Conservation (phyloP, 2,797 vertebrate genomes). For the Ctenosaura bakeri region DNA sequence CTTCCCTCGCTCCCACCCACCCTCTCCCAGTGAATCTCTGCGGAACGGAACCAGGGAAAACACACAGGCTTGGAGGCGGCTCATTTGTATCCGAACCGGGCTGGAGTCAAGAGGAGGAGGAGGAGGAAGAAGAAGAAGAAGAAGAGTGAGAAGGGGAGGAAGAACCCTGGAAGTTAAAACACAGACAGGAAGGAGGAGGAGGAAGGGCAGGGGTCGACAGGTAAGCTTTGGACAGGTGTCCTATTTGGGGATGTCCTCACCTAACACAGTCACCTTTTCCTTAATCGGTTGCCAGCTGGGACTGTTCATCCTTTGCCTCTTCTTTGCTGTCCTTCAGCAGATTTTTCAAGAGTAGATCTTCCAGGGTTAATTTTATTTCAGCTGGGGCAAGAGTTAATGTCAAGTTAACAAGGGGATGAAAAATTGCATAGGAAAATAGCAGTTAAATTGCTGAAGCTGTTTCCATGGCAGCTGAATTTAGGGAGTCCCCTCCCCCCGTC, state of each 20-base stretch:
- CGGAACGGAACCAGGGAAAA: conserved; percentile 72
- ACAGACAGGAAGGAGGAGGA: conserved; percentile 65
- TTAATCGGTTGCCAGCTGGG: background rate
- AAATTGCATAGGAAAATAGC: background rate
- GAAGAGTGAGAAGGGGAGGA: conserved; percentile 55
- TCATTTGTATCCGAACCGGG: conserved; percentile 65
- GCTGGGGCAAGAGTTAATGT: background rate
- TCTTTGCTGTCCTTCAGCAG: background rate
- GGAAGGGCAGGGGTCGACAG: conserved; percentile 80
- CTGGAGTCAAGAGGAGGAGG: conserved; percentile 62
- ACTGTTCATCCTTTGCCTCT: conserved; percentile 15
- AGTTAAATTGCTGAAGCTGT: background rate
- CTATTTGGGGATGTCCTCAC: conserved; percentile 29
- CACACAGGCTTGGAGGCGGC: conserved; percentile 58
- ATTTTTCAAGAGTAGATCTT: background rate
- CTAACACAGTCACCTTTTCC: conserved; percentile 4
- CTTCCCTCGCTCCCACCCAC: conserved; percentile 74
- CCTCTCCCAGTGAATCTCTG: conserved; percentile 68
- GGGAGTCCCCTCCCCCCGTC: background rate
- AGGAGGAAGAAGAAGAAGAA: conserved; percentile 66
- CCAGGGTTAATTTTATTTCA: conserved; percentile 44
- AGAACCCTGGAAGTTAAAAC: conserved; percentile 64
- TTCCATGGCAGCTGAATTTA: conserved; percentile 45
- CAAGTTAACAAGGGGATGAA: background rate
- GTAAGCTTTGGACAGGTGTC: conserved; percentile 76